phyloP scores from a whole-genome alignment of 2,888 invertebrate genomes.

The Subacronicta megacephala region DNA sequence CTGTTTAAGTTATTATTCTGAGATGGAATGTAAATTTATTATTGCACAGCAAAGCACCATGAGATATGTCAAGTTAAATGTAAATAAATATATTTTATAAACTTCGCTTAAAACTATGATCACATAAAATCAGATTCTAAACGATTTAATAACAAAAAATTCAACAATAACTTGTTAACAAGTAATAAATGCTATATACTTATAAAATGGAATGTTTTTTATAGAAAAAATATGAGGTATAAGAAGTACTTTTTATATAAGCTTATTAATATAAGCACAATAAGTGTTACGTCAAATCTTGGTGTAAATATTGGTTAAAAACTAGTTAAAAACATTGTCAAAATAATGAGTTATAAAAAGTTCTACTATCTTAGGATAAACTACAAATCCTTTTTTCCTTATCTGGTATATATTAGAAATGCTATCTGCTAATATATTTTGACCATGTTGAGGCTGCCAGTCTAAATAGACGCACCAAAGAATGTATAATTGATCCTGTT shows the following conservation, averaged over 20 bases:
- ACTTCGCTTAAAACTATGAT: conserved; percentile 52
- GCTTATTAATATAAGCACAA: conserved; percentile 1
- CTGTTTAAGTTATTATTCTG: neutral
- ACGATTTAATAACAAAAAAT: conserved; percentile 41
- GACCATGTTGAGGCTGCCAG: too few species aligned
- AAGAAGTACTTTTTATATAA: conserved; percentile 33
- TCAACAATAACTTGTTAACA: conserved; percentile 52
- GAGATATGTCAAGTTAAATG: conserved; percentile 46
- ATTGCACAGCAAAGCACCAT: conserved; percentile 60
- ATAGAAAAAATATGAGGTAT: conserved; percentile 16
- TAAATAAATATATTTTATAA: conserved; percentile 47
- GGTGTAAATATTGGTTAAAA: conserved; percentile 18
- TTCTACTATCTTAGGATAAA: neutral
- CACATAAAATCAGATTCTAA: conserved; percentile 59
- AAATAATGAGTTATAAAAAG: conserved; percentile 1
- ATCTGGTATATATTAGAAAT: too few species aligned
- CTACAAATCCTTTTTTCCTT: too few species aligned
- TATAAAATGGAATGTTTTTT: conserved; percentile 48
- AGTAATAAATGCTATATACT: conserved; percentile 42
- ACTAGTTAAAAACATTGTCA: conserved; percentile 13
- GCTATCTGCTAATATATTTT: too few species aligned
- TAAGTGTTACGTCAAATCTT: conserved; percentile 5
- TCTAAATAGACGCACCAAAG: too few species aligned
- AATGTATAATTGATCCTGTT: too few species aligned
- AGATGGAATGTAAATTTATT: conserved; percentile 24